Base-by-base conservation (phyloP, 2,797 vertebrate genomes). In the Cyprinodon diabolis region DNA sequence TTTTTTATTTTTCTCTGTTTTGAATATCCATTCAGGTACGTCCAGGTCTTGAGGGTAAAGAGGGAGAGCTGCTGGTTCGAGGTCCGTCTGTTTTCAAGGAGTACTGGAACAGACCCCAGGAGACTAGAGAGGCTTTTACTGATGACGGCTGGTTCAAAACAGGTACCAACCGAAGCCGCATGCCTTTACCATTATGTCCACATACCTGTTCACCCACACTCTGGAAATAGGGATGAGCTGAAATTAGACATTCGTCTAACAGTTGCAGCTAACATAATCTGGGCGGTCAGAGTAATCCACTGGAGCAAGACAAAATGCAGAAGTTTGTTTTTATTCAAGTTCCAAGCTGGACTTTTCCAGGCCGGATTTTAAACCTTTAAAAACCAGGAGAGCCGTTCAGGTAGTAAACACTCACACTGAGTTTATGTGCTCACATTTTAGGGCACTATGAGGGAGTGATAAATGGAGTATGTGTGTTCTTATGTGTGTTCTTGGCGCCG, bases 111-210 rank as follows among this genome's bases (percentile, higher is more conserved):
- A 96, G 94, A 76, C 93, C 96, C 40, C 90, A 90, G 47, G 97
- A 97, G 62, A 99, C 97, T 0, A 85, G 48, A 1, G 94, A 93
- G 0, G 89, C 96, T 52, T 98, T 99, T 87, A 96, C 96, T 0
- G 71, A 92, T 0, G 96, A 97, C 0, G 95, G 97, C 91, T 99
- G 98, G 98, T 99, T 99, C 86, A 95, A 91, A 91, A 99, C 98
- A 91, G 98, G 97, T 99, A 85, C 70, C 52, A 60, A 55, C 40
- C 68, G 62, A 10, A 72, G 72, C 69, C 35, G 48, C 56, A 72
- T n/a, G 35, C 68, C 47, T 70, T 40, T 25, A 17, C 14, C n/a
- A 7, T 65, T 51, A n/a, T 65, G 70, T 63, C 47, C 51, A 45
- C 56, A 43, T 58, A 67, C 68, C 52, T 70, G 23, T 55, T 45